Base-by-base conservation (phyloP, 2,888 invertebrate genomes). In the Lasioglossum leucozonium region DNA sequence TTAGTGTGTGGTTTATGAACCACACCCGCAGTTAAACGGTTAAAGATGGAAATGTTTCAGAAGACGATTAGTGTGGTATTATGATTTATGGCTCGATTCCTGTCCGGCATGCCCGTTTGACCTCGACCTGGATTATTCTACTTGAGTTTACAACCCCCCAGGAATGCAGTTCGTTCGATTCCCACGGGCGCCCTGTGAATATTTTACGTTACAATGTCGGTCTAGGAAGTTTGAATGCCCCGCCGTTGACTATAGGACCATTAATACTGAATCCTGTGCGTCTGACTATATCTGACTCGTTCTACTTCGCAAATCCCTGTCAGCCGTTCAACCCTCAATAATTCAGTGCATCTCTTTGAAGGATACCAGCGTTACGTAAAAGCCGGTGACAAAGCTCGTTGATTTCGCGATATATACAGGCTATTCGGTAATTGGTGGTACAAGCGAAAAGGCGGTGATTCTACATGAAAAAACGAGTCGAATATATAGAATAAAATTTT, bases 11-110 rank as follows among this genome's bases (percentile, higher is more conserved):
- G n/a, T n/a, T n/a, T n/a, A n/a, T n/a, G n/a, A n/a, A n/a, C n/a
- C n/a, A n/a, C n/a, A n/a, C n/a, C n/a, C n/a, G n/a, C n/a, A n/a
- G n/a, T n/a, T n/a, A n/a, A n/a, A n/a, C n/a, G n/a, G n/a, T n/a
- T n/a, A n/a, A n/a, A n/a, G n/a, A n/a, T n/a, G n/a, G n/a, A n/a
- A n/a, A n/a, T n/a, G n/a, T 51, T 75, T 44, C 42, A 13, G 42
- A 40, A 37, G 5, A 8, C 82, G 74, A 85, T 80, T 82, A 84
- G 79, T 85, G 82, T 51, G 58, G 76, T 85, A 81, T 76, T 71
- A 75, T 82, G 88, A 89, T 89, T 89, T 89, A 88, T 85, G 72
- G 65, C 77, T 73, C 65, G n/a, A 73, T 73, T 62, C 47, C 47
- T 42, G 4, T 34, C 55, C 18, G n/a, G 55, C 71, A 22, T 69